Evolutionary conservation across 2,797 vertebrate species (phyloP).

Genomic region (Anguilla megastoma): DNA sequence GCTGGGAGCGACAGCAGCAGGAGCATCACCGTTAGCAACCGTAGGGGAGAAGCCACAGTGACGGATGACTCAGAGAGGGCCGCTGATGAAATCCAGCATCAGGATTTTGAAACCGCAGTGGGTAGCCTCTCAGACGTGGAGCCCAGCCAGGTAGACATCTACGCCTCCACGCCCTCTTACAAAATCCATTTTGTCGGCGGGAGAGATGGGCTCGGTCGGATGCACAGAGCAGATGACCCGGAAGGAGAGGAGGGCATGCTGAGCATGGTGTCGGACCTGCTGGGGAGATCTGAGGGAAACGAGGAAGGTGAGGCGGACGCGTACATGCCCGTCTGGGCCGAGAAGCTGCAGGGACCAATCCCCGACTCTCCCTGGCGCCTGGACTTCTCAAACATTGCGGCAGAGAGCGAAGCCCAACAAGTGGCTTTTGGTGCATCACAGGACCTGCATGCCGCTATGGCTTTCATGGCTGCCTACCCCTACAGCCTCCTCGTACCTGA

Average conservation of each 20-base stretch:
- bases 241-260: conserved; percentile 64
- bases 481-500: conserved; percentile 66
- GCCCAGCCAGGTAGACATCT: conserved; percentile 64
- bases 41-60: too few species aligned
- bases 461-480: conserved; percentile 65
- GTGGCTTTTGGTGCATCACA: conserved; percentile 36
- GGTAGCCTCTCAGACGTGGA: conserved; percentile 50
- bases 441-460: conserved; percentile 60
- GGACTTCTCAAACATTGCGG: background rate
- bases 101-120: background rate
- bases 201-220: background rate
- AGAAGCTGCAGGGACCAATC: conserved; percentile 28
- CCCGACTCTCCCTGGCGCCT: conserved; percentile 54
- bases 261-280: conserved; percentile 69
- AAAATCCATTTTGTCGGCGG: conserved; percentile 61
- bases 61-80: background rate
- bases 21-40: background rate
- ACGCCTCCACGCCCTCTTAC: conserved; percentile 71
- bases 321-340: conserved; percentile 42
- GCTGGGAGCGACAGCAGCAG: background rate
- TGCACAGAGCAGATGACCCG: conserved; percentile 44
- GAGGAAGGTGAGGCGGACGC: conserved; percentile 38
- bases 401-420: background rate
- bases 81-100: background rate
- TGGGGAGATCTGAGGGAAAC: conserved; percentile 53